Percentiles rank a stretch among this genome's conserved stretches.
Conservation (phyloP, 2,113 vertebrate species). For the Centropus bengalensis region DNA sequence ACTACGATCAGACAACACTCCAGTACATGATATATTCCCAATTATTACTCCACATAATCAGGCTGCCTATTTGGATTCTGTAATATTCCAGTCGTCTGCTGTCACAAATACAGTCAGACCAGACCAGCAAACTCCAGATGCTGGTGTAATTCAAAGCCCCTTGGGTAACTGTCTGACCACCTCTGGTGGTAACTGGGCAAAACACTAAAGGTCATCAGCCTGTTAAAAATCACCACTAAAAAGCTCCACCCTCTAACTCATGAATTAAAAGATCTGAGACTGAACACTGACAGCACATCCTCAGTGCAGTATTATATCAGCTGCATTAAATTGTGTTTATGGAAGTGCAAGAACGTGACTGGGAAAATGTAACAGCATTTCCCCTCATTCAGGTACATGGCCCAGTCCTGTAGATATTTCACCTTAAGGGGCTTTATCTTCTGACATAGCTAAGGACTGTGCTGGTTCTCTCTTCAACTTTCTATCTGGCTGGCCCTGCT, state of each 20-base stretch:
- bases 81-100: not conserved
- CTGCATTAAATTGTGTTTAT: not conserved
- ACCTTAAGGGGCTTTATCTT: slow-evolving; percentile 49
- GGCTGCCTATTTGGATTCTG: not conserved
- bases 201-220: not conserved
- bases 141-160: not conserved
- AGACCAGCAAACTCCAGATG: not conserved
- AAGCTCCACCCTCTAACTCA: not conserved
- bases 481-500: slow-evolving; percentile 37
- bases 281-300: not conserved
- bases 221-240: not conserved
- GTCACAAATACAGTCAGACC: not conserved
- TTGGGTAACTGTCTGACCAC: not conserved
- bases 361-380: slow-evolving; percentile 31
- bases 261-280: not conserved
- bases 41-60: not conserved
- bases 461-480: slow-evolving; percentile 49
- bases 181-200: not conserved
- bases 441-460: slow-evolving; percentile 18
- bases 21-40: not conserved
- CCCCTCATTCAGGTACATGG: slow-evolving; percentile 14
- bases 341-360: slow-evolving; percentile 20
- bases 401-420: slow-evolving; percentile 5
- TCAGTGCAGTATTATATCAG: not conserved
- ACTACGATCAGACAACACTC: not conserved